Conservation (phyloP, 2,888 invertebrate genomes). For the Halictus quadricinctus region DNA sequence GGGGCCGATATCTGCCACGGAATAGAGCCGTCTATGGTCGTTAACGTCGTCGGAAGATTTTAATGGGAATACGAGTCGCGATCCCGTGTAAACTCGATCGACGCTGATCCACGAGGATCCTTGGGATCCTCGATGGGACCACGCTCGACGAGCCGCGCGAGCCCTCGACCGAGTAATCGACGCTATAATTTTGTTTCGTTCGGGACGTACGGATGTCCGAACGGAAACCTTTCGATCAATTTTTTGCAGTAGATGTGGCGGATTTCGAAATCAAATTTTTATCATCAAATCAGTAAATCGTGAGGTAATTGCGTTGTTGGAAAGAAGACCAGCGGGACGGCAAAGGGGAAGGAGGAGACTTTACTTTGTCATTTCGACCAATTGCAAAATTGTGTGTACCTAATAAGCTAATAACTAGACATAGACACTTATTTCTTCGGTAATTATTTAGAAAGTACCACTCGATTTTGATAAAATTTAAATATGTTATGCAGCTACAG, state of each 20-base stretch:
- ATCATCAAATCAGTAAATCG: too few relatives aligned
- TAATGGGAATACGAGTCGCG: slow-evolving; percentile 2
- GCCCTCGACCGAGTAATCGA: not conserved
- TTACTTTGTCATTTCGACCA: too few relatives aligned
- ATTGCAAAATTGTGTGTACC: too few relatives aligned
- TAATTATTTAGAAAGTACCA: too few relatives aligned
- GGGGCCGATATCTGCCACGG: slow-evolving; percentile 13
- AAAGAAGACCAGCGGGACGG: too few relatives aligned
- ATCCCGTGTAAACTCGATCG: slow-evolving; percentile 1
- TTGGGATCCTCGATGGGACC: not conserved
- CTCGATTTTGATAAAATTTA: too few relatives aligned
- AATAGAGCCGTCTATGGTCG: slow-evolving; percentile 2
- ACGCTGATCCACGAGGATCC: not conserved
- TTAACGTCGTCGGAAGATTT: slow-evolving; percentile 21
- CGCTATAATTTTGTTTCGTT: not conserved
- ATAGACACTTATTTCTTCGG: too few relatives aligned
- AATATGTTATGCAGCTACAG: too few relatives aligned
- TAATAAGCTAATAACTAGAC: too few relatives aligned
- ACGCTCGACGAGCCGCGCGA: not conserved
- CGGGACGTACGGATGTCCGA: too few relatives aligned
- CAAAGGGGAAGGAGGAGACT: too few relatives aligned
- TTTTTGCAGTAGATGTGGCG: not conserved
- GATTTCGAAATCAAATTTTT: not conserved
- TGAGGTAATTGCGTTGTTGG: too few relatives aligned
- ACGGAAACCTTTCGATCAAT: not conserved